Conservation (phyloP, 2,888 invertebrate species). For the Drosophila affinis region DNA sequence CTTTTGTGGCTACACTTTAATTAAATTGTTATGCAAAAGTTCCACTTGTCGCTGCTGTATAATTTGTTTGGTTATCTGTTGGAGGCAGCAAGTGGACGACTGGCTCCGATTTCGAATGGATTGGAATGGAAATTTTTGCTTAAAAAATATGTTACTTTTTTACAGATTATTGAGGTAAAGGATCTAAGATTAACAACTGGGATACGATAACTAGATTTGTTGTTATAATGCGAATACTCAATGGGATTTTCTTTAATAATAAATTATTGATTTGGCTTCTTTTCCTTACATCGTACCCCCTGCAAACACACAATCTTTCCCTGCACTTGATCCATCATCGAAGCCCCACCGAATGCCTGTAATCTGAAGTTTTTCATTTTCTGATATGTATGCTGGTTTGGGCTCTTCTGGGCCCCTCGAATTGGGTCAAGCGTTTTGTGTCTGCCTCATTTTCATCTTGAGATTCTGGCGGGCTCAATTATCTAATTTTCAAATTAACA, state of each 20-base stretch:
- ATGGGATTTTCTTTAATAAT: too few species aligned
- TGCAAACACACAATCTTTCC: not conserved
- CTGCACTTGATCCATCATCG: not conserved
- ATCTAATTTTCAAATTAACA: constrained; percentile 75
- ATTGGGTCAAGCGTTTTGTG: constrained; percentile 53
- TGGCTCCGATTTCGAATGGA: constrained; percentile 10
- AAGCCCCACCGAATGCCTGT: not conserved
- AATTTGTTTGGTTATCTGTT: constrained; percentile 66
- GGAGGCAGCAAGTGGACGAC: constrained; percentile 65
- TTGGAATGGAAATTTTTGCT: too few species aligned
- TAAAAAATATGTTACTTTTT: not conserved
- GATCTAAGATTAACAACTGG: not conserved
- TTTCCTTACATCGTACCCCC: too few species aligned
- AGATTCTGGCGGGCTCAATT: constrained; percentile 51
- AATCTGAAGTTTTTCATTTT: not conserved
- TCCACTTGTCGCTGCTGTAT: constrained; percentile 69
- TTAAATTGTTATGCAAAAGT: constrained; percentile 79
- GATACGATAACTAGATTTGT: not conserved
- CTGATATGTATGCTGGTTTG: constrained; percentile 7
- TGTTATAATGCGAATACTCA: not conserved
- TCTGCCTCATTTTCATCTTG: constrained; percentile 49
- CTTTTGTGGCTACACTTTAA: constrained; percentile 61
- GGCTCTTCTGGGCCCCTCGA: constrained; percentile 1
- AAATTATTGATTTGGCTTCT: too few species aligned
- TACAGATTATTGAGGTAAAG: not conserved